These are phyloP conservation scores for Oxyruncus cristatus DNA, from an alignment of 2,113 vertebrate species.

Conservation along the genomic window DNA sequence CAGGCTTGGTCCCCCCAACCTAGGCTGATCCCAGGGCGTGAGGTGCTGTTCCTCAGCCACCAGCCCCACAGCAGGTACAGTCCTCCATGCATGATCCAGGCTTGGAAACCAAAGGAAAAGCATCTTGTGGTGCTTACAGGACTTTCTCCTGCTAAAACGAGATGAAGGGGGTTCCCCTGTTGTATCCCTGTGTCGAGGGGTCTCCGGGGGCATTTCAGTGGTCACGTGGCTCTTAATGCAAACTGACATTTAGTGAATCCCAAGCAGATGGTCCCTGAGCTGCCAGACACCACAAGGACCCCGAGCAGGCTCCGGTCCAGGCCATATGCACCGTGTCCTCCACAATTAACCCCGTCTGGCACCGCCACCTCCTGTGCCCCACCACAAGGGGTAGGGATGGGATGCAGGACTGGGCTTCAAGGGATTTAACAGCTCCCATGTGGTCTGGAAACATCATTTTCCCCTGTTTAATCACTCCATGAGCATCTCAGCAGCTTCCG, in stretches of 20 bases:
- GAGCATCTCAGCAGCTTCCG: background rate
- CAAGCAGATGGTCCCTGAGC: slow-evolving; percentile 60
- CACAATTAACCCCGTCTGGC: slow-evolving; percentile 8
- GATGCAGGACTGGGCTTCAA: fast-evolving
- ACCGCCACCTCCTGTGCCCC: fast-evolving
- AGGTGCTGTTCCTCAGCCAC: background rate
- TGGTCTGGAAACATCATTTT: background rate
- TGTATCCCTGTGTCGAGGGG: fast-evolving
- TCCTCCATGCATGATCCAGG: fast-evolving
- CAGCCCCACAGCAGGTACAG: fast-evolving
- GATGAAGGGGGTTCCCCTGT: fast-evolving
- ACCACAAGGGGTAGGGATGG: background rate
- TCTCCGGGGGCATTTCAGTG: background rate
- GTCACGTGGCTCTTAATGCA: background rate
- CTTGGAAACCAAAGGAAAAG: background rate
- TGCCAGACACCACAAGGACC: background rate
- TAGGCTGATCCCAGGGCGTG: fast-evolving
- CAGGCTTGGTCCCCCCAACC: background rate
- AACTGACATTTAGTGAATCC: background rate
- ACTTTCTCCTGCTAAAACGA: background rate
- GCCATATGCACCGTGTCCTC: slow-evolving; percentile 20
- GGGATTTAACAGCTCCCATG: background rate
- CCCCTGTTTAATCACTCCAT: background rate
- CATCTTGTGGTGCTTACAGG: fast-evolving
- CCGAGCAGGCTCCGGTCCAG: background rate